Base-by-base conservation (phyloP, 2,888 invertebrate genomes). In the Salticus scenicus region DNA sequence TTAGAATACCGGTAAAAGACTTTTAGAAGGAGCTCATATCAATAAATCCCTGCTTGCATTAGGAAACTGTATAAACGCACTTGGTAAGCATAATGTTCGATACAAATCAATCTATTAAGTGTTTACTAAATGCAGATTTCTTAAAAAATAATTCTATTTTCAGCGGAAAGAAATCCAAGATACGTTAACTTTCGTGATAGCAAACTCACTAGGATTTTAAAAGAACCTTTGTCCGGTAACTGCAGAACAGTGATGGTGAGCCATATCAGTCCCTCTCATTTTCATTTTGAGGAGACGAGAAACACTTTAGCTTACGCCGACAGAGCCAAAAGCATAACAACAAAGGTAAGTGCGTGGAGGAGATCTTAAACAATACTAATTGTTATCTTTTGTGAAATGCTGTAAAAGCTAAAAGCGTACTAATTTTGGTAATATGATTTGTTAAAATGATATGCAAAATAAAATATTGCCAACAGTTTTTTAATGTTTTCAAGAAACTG, bases 221-320 rank as follows among this genome's bases (percentile, higher is more conserved):
- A 91, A 89, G 96, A 96, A 89, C 96, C 96, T 0, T 92, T 97
- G 42, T 95, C 96, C 89, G 97, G 98, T 7, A 97, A 97, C 90
- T 98, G 98, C 90, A 94, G 96, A 89, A 98, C 98, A 0, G 97
- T 98, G 17, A 98, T 98, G 98, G 96, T 98, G 83, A 98, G 98
- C 1, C 98, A 98, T 92, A 95, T 98, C 57, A 96, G 97, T 0
- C 96, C 98, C 0, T 95, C 96, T 42, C 93, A 93, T 20, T 92
- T 92, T 8, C 95, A 96, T 90, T 94, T 96, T 37, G 98, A 98
- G 90, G 98, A 98, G 91, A 96, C 96, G 1, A 94, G 97, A 89
- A 98, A 98, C 90, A 98, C 98, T 0, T 92, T 98, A 33, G 95
- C 96, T 69, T 98, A 98, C 91, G 98, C 98, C 0, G 96, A 97